Percentiles rank a stretch among this genome's conserved stretches.
Evolutionary conservation across 2,888 invertebrate species (phyloP).

Genomic region (Harmothoe impar): DNA sequence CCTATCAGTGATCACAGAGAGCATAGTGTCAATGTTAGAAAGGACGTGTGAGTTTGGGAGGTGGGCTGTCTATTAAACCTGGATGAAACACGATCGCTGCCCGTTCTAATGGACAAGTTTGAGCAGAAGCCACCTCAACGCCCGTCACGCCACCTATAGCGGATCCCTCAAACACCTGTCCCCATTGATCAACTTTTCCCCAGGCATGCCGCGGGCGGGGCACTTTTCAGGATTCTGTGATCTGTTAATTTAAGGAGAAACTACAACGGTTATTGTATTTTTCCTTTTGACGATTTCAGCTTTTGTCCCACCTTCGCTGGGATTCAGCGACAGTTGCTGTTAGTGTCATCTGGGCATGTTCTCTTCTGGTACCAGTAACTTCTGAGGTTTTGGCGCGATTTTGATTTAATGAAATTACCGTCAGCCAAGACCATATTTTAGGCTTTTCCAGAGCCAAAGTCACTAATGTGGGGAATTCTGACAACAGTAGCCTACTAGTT

Average conservation of each 20-base stretch:
- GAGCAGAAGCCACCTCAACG: slow-evolving; percentile 24
- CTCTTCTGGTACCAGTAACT: neutral
- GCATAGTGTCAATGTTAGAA: too few species aligned
- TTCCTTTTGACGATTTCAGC: slow-evolving; percentile 40
- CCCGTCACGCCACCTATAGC: slow-evolving; percentile 12
- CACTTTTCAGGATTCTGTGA: slow-evolving; percentile 28
- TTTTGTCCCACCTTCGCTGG: neutral
- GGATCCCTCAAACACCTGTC: slow-evolving; percentile 44
- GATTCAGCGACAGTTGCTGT: slow-evolving; percentile 4
- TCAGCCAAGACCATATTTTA: neutral
- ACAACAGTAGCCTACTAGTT: too few species aligned
- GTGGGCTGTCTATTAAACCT: slow-evolving; percentile 35
- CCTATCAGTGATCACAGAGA: too few species aligned
- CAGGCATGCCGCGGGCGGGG: neutral
- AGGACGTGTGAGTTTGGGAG: neutral
- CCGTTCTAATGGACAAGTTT: slow-evolving; percentile 55
- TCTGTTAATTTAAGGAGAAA: slow-evolving; percentile 7
- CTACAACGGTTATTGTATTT: slow-evolving; percentile 44
- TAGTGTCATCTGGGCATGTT: neutral
- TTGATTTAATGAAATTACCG: neutral
- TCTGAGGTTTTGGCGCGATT: neutral
- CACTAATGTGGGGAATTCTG: neutral
- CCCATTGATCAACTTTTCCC: slow-evolving; percentile 11
- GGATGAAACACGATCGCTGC: slow-evolving; percentile 45
- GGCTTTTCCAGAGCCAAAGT: neutral